Base-by-base conservation (phyloP, 2,888 invertebrate genomes). In the Drosophila mimetica region DNA sequence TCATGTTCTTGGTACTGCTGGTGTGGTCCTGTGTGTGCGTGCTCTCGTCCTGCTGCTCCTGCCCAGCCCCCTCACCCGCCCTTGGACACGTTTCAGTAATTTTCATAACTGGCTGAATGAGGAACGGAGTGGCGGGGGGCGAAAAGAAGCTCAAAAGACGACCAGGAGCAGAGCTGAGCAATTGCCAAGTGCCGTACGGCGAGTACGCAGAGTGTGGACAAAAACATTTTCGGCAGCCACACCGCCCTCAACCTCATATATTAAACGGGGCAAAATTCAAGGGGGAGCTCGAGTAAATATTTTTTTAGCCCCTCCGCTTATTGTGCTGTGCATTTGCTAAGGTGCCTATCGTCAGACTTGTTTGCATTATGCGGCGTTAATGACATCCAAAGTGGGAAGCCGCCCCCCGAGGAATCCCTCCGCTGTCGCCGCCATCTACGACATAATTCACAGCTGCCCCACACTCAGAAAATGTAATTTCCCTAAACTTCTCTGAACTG, bases 61-160 rank as follows among this genome's bases (percentile, higher is more conserved):
- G 34, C 28, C 34, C 13, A 54, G 9, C 25, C 22, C 44, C 46
- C 14, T 11, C 37, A 13, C 22, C 37, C 47, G 11, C 46, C 58
- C 42, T 70, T 88, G 86, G 81, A 83, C 67, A 88, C 89, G 75
- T 83, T 86, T 80, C 80, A 72, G 81, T 83, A 80, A 83, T 83
- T 88, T 88, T 83, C 89, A 88, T 88, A 83, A 88, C 85, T 77
- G 77, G 71, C 84, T 57, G 63, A 71, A 73, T 54, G 58, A 67
- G 53, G 50, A 48, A 59, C 74, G 54, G 36, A 53, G 46, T n/a
- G 52, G 28, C 32, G 13, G 46, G 60, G 34, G 50, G 25, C 37
- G 34, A 30, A 60, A 55, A 55, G 72, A 34, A 44, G 64, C 64
- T 46, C 34, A 30, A 53, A 46, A 70, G 64, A 46, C 57, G 46